These are phyloP conservation scores for Tiliqua scincoides DNA, from an alignment of 2,113 vertebrate species.

Conservation along the genomic window DNA sequence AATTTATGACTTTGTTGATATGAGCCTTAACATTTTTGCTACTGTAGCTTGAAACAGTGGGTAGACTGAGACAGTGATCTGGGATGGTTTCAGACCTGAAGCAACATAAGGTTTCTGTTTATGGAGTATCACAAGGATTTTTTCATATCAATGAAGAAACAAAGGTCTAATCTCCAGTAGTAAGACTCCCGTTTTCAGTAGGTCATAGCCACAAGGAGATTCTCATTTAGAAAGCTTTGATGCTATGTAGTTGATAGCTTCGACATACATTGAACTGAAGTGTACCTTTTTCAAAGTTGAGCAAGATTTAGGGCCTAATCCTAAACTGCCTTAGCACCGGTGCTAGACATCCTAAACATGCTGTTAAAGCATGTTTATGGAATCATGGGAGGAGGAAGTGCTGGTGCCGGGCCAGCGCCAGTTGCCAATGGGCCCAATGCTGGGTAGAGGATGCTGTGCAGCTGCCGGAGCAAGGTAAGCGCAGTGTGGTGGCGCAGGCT, in stretches of 20 bases:
- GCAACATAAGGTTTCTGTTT: neutral
- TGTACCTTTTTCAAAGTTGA: neutral
- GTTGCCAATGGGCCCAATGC: too few species aligned
- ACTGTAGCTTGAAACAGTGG: neutral
- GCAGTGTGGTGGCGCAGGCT: too few species aligned
- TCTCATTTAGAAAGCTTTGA: neutral
- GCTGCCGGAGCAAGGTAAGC: too few species aligned
- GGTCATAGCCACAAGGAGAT: too few species aligned
- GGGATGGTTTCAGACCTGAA: neutral
- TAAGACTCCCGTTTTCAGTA: neutral
- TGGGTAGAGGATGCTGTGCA: too few species aligned
- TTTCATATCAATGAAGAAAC: neutral
- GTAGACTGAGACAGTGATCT: neutral
- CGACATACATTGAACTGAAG: neutral
- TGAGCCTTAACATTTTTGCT: neutral
- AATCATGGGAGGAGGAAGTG: too few species aligned
- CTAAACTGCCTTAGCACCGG: too few species aligned
- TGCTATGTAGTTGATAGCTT: neutral
- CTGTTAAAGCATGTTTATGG: too few species aligned
- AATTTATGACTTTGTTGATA: neutral
- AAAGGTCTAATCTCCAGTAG: neutral
- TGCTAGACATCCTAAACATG: too few species aligned
- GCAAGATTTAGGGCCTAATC: too few species aligned
- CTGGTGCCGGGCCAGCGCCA: too few species aligned
- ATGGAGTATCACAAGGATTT: neutral